Base-by-base conservation (phyloP, 2,888 invertebrate species). In the Carcina quercana region DNA sequence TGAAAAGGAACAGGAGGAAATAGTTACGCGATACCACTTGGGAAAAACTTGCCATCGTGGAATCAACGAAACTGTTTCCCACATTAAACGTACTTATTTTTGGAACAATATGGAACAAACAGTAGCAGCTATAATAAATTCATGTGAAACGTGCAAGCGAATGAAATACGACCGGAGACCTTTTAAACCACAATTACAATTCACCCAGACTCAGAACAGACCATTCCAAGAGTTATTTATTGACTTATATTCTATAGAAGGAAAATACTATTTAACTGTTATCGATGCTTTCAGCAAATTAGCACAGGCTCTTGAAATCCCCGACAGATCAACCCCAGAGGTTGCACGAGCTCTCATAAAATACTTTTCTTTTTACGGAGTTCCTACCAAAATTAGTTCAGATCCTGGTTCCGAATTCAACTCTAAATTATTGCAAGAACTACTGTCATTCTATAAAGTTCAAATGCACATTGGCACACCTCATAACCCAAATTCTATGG, bases 1-100 rank as follows among this genome's bases (percentile, higher is more conserved):
- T n/a, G 47, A 51, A 24, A 10, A 32, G 0, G 48, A 50, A 5
- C 47, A 49, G 32, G 13, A 10, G 2, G 28, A 28, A 5, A 12
- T 47, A 1, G 26, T 47, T 3, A 3, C 28, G 1, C 43, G 45
- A 37, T 42, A 48, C 11, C 48, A 49, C 19, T 13, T 25, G 17
- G 50, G 51, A 0, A 47, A 44, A 40, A 47, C 43, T 0, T 44
- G 44, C 10, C 47, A 53, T 12, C 10, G 48, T 2, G 48, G 50
- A 1, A 50, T 53, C 5, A 45, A 33, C 2, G 45, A 53, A 40
- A 51, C 48, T 0, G 0, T 42, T 2, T 13, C 27, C 1, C 28
- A 36, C 5, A 11, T 56, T 4, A 47, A 32, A 35, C 24, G 44
- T 20, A 22, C 14, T 7, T 50, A 47, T 29, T 50, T 11, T 21